Conservation (phyloP, 2,113 vertebrate species). For the Cervus canadensis region DNA sequence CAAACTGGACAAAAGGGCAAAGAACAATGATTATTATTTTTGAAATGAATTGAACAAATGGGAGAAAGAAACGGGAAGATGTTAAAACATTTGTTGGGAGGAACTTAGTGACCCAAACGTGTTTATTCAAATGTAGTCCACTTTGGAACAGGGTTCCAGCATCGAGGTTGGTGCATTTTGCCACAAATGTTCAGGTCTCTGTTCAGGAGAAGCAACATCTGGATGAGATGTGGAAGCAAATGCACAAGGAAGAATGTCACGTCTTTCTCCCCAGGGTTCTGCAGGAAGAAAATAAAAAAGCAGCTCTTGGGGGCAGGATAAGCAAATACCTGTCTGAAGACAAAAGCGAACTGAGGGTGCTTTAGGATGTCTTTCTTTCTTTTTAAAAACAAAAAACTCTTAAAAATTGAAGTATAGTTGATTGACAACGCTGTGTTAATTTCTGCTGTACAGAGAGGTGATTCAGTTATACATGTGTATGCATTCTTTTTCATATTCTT, state of each 20-base stretch:
- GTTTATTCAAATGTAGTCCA: neutral
- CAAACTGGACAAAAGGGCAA: constrained; percentile 68
- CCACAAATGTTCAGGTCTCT: neutral
- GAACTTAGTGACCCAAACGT: neutral
- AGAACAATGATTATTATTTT: constrained; percentile 61
- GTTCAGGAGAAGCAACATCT: constrained; percentile 25
- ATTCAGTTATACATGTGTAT: accelerated
- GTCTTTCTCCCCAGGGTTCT: neutral
- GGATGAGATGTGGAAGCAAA: neutral
- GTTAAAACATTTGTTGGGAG: constrained; percentile 53
- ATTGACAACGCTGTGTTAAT: neutral
- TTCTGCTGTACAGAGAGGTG: neutral
- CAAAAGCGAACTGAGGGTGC: neutral
- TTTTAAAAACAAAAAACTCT: neutral
- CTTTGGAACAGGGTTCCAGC: neutral
- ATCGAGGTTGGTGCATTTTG: neutral
- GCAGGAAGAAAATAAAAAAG: neutral
- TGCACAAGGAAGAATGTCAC: neutral
- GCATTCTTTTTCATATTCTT: too few relatives aligned
- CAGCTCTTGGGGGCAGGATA: neutral
- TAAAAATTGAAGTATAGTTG: neutral
- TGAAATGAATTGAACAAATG: constrained; percentile 55
- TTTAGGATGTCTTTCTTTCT: neutral
- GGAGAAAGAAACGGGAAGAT: constrained; percentile 40
- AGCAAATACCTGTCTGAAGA: neutral